Evolutionary conservation across 1,140 invertebrate genomes (phyloP), one percentile per base, ranked within the genome.

Genomic region (Tribolium castaneum): DNA sequence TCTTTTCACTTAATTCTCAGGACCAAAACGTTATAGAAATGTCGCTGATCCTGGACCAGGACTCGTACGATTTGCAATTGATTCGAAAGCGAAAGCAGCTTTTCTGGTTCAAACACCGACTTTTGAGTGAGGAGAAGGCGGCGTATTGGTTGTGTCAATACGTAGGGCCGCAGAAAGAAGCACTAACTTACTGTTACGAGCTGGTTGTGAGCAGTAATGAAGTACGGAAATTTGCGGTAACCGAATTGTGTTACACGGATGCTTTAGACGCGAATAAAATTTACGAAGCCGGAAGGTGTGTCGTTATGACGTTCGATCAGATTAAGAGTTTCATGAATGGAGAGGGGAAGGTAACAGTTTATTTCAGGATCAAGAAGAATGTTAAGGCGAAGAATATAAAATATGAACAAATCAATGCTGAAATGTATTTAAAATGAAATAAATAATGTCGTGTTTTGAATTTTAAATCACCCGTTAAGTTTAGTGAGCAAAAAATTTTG

Each of bases 161-260:
- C 25, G 50, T 50, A 6, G 70, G 70, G 2, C 45, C 45, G 7
- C 70, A 72, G 14, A 34, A 72, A 22, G 35, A 71, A 50, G 66
- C 66, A 12, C 7, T 49, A 9, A 71, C 7, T 34, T 71, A 71
- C 70, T 50, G 70, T 22, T 72, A 72, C 25, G 70, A 72, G 4
- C 6, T 72, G 7, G 45, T 72, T 50, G 39, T 72, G 16, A 54
- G 16, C 16, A 19, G 45, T 39, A 45, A 49, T 34, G 70, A 54
- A 13, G 45, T 50, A 9, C 45, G 70, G 70, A 50, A 72, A 54
- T 72, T 72, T 12, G 45, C 45, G 12, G 50, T 72, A 72, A 51
- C 70, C 50, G 70, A 72, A 72, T 72, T 72, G 70, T 72, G 70
- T 54, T 34, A 72, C 16, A 72, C 70, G 25, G 70, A 72, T 16